These are phyloP conservation scores for Cheilinus undulatus DNA, from an alignment of 2,113 vertebrate species.

Conservation along the genomic window DNA sequence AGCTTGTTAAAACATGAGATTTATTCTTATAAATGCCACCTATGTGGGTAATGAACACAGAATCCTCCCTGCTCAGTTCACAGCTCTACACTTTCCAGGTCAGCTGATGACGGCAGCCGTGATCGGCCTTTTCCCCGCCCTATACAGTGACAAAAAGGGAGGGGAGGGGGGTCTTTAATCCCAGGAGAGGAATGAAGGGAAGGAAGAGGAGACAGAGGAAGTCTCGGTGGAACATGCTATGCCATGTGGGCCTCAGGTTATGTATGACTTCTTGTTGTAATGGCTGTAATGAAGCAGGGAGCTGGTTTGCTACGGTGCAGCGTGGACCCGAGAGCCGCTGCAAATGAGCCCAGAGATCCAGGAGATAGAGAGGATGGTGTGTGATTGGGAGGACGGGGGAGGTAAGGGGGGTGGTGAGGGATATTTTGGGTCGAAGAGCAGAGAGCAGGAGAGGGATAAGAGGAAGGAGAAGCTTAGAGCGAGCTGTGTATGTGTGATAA, in stretches of 20 bases:
- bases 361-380: conserved; percentile 40
- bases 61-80: not conserved
- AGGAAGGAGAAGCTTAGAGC: conserved; percentile 11
- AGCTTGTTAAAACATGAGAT: not conserved
- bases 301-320: conserved; percentile 19
- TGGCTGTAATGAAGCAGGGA: conserved; percentile 57
- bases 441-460: conserved; percentile 11
- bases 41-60: not conserved
- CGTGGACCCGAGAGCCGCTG: conserved; percentile 13
- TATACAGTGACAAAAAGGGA: conserved; percentile 4
- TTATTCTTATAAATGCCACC: not conserved
- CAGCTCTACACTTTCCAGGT: not conserved
- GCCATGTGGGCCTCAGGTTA: conserved; percentile 51
- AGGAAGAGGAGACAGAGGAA: not conserved
- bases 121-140: conserved; percentile 4
- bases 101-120: conserved; percentile 9
- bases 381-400: not conserved
- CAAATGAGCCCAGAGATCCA: conserved; percentile 58
- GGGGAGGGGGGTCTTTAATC: conserved; percentile 18
- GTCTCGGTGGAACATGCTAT: conserved; percentile 30
- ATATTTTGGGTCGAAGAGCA: conserved; percentile 50
- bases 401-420: conserved; percentile 17
- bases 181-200: conserved; percentile 14
- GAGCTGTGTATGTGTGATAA: conserved; percentile 46
- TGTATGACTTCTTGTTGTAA: conserved; percentile 55